A percentile compares a stretch with the other conserved stretches of the same genome.
These are phyloP conservation scores for Loripinus fragilis DNA, from an alignment of 2,888 invertebrate genomes.

Conservation along the genomic window DNA sequence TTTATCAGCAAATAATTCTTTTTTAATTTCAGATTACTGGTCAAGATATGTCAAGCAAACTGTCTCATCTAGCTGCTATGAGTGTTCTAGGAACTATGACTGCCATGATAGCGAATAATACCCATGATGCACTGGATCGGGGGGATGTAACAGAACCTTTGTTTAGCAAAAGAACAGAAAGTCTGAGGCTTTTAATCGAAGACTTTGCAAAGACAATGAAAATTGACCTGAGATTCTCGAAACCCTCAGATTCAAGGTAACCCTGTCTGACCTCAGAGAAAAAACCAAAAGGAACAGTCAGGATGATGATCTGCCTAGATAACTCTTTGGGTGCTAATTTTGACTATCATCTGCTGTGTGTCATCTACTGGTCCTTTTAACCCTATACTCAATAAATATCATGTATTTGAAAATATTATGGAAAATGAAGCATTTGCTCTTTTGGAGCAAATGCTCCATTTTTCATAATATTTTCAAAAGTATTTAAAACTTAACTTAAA, in stretches of 20 bases:
- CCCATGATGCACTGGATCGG: not conserved
- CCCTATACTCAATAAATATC: no score
- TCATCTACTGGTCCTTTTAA: no score
- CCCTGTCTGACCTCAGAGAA: not conserved
- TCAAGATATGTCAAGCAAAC: not conserved
- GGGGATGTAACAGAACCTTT: not conserved
- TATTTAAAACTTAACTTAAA: no score
- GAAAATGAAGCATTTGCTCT: no score
- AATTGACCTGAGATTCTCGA: slow-evolving; percentile 41
- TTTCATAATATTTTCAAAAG: no score
- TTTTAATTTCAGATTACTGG: not conserved
- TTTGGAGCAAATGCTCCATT: no score
- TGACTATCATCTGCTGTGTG: no score
- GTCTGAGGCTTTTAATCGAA: not conserved
- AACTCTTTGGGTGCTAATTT: no score
- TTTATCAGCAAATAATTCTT: not conserved
- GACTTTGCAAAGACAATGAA: slow-evolving; percentile 37
- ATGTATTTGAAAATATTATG: no score
- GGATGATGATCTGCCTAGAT: no score
- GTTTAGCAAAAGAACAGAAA: slow-evolving; percentile 1
- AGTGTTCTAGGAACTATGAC: slow-evolving; percentile 9
- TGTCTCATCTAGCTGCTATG: not conserved
- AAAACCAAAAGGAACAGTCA: no score
- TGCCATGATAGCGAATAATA: not conserved
- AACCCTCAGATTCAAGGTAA: slow-evolving; percentile 50